These are phyloP conservation scores for Myotis myotis DNA, from an alignment of 2,797 vertebrate species.

Conservation along the genomic window DNA sequence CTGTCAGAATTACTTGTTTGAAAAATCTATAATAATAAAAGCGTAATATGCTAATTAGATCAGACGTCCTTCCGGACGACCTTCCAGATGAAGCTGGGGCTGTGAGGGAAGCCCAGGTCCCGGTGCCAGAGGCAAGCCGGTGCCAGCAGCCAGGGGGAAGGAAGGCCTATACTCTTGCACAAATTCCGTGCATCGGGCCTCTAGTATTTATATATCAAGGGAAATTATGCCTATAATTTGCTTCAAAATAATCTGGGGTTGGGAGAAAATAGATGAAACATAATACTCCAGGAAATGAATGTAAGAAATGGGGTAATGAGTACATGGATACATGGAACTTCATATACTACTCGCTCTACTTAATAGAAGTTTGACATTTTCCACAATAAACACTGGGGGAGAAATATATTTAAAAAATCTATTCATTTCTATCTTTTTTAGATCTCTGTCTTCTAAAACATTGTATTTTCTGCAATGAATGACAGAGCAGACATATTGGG, in stretches of 20 bases:
- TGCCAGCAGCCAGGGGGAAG: too few species aligned
- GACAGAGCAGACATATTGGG: background rate
- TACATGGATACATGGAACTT: background rate
- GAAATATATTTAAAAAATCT: constrained; percentile 24
- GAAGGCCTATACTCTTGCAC: too few species aligned
- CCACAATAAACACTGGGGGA: background rate
- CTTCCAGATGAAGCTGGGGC: too few species aligned
- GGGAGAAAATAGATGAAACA: background rate
- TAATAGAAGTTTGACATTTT: constrained; percentile 39
- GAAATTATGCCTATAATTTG: background rate
- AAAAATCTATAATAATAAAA: background rate
- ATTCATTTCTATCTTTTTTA: background rate
- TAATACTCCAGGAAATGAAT: background rate
- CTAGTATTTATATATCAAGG: constrained; percentile 23
- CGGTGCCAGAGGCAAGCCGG: too few species aligned
- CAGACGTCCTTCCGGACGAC: too few species aligned
- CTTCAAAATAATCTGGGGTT: constrained; percentile 10
- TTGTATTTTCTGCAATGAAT: background rate
- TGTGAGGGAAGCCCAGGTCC: too few species aligned
- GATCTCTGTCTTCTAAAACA: background rate
- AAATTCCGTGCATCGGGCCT: too few species aligned
- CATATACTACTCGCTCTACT: background rate
- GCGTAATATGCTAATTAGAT: too few species aligned
- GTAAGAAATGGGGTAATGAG: background rate
- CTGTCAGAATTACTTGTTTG: background rate